Evolutionary conservation across 2,113 vertebrate genomes (phyloP).

Genomic region (Agapornis roseicollis): DNA sequence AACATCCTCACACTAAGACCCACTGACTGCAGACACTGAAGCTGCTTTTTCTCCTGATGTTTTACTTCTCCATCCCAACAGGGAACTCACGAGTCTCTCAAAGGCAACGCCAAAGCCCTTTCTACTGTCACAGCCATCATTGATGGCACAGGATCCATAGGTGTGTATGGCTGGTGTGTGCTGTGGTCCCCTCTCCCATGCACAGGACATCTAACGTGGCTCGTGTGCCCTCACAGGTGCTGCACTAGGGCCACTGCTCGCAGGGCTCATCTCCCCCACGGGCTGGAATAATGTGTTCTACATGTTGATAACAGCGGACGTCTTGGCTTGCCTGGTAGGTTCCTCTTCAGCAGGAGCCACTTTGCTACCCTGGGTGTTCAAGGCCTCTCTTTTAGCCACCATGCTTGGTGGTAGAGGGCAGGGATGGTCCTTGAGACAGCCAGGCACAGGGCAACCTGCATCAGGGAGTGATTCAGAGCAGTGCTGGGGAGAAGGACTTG

Average conservation of each 20-base stretch:
- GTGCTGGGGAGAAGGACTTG: background rate
- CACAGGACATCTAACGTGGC: accelerated
- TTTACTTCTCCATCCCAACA: conserved; percentile 32
- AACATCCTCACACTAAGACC: accelerated
- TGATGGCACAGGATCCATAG: conserved; percentile 92
- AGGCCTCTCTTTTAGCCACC: background rate
- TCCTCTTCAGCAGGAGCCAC: background rate
- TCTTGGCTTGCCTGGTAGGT: conserved; percentile 91
- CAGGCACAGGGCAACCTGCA: background rate
- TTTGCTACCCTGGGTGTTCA: background rate
- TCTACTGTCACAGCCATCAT: conserved; percentile 96
- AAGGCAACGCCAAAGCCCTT: conserved; percentile 92
- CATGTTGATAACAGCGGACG: conserved; percentile 89
- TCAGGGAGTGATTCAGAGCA: background rate
- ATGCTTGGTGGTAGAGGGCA: accelerated
- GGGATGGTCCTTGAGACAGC: background rate
- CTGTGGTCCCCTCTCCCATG: accelerated
- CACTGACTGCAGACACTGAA: accelerated
- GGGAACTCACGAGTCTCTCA: conserved; percentile 93
- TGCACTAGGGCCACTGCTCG: conserved; percentile 89
- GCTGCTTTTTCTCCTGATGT: background rate
- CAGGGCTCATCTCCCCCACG: conserved; percentile 87
- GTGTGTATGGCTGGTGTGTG: conserved; percentile 60
- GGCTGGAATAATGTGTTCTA: conserved; percentile 98
- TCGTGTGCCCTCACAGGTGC: conserved; percentile 76